Evolutionary conservation across 1,140 invertebrate species (phyloP).

Genomic region (Teleogryllus occipitalis): DNA sequence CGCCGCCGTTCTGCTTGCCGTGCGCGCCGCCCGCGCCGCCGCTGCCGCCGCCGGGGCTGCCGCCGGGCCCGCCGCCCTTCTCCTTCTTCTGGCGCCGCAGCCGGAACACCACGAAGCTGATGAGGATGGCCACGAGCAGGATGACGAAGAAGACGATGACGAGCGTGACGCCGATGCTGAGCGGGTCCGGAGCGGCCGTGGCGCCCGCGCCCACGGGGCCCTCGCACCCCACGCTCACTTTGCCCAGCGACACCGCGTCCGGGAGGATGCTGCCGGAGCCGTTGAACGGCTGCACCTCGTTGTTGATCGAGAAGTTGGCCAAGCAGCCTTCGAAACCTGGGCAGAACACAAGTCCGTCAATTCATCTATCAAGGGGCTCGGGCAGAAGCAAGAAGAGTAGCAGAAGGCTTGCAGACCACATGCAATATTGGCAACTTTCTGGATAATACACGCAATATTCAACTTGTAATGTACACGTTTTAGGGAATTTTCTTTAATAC

Average conservation of each 20-base stretch:
- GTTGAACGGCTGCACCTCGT: constrained; percentile 80
- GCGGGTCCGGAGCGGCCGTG: constrained; percentile 66
- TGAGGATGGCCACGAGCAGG: constrained; percentile 74
- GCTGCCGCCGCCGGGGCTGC: constrained; percentile 40
- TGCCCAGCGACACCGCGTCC: constrained; percentile 57
- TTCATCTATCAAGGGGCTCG: no score
- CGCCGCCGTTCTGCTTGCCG: constrained; percentile 55
- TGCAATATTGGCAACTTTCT: no score
- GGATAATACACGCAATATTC: no score
- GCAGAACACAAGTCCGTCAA: constrained; percentile 42
- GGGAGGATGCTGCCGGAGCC: constrained; percentile 72
- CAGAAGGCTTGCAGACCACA: no score
- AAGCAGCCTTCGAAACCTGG: constrained; percentile 68
- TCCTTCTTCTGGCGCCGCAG: constrained; percentile 76
- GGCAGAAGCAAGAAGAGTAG: no score
- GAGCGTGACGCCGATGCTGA: constrained; percentile 82
- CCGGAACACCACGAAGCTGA: constrained; percentile 82
- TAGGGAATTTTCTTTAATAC: no score
- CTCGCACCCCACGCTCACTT: constrained; percentile 56
- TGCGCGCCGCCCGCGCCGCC: constrained; percentile 30
- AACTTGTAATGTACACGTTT: no score
- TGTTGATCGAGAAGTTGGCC: constrained; percentile 80
- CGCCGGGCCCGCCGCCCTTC: constrained; percentile 52
- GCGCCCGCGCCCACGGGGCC: constrained; percentile 61
- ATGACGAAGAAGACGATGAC: constrained; percentile 92